A percentile compares a stretch with the other conserved stretches of the same genome.
Conservation (phyloP, 2,113 vertebrate genomes). For the Callocephalon fimbriatum region DNA sequence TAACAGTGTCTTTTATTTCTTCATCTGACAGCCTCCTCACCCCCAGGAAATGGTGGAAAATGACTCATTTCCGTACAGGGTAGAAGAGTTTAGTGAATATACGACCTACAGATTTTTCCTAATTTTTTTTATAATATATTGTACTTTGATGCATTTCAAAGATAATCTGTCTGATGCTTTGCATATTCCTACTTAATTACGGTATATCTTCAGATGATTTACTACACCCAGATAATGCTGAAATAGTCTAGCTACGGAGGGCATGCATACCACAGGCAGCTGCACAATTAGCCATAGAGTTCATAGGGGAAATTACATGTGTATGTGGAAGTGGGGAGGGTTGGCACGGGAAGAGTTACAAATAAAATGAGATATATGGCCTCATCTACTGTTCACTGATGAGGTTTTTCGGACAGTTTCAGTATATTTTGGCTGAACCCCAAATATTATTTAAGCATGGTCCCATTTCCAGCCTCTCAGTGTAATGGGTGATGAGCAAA, state of each 20-base stretch:
- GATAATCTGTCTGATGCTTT: constrained; percentile 66
- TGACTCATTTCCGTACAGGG: constrained; percentile 65
- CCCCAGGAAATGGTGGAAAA: constrained; percentile 51
- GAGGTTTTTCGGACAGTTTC: neutral
- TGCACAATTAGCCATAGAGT: neutral
- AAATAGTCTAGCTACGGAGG: neutral
- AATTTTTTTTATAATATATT: constrained; percentile 30
- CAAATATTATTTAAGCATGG: neutral
- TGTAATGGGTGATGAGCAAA: neutral
- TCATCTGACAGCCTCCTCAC: constrained; percentile 52
- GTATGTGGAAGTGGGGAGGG: neutral
- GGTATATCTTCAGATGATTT: constrained; percentile 56
- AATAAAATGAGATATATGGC: neutral
- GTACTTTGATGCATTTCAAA: constrained; percentile 66
- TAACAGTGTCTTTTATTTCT: constrained; percentile 71
- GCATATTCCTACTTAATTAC: constrained; percentile 66
- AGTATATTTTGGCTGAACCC: neutral
- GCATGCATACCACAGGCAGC: constrained; percentile 12
- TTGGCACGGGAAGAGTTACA: neutral
- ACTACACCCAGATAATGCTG: constrained; percentile 34
- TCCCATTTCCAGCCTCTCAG: neutral
- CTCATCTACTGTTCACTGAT: neutral
- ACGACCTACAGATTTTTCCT: constrained; percentile 57
- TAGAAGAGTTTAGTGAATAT: constrained; percentile 54
- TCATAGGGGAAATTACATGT: neutral